Base-by-base conservation (phyloP, 2,888 invertebrate genomes). In the Marasmarcha lunaedactyla region DNA sequence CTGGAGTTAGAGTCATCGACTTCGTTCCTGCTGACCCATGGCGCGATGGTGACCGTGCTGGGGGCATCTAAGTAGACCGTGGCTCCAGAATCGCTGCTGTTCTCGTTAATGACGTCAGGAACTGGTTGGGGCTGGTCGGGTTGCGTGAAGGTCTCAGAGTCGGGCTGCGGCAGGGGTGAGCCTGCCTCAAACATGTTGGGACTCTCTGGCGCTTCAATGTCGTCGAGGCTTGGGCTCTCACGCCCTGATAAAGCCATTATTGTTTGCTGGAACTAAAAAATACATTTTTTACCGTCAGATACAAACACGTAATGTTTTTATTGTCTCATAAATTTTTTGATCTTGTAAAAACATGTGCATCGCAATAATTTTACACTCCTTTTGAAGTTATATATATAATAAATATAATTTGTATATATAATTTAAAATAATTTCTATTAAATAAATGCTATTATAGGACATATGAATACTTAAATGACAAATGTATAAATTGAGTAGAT, bases 81-180 rank as follows among this genome's bases (percentile, higher is more conserved):
- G 1, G 44, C 39, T 2, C 42, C 27, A 0, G 52, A 49, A n/a
- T 51, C 48, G 1, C 45, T 51, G 34, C 51, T 54, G 35, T 49
- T 46, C 1, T 47, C 51, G 14, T 47, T 42, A n/a, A 38, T 38
- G 4, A 35, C 35, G 9, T 27, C 41, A 36, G 45, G 37, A 5
- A 30, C 7, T 39, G 6, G 37, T 38, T 26, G 14, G 6, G 37
- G 42, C 10, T 37, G 34, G 9, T 36, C 41, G 1, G 35, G n/a
- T 27, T 5, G 42, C 0, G 47, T 43, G 42, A 42, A 44, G 4
- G 46, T 46, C 4, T 46, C 47, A 0, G 49, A 47, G 10, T 47
- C 41, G 7, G 25, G 43, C 6, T 39, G 39, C 6, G 35, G 15
- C 37, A 40, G 4, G 15, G 33, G n/a, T 6, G 1, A 35, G 35